Conservation (phyloP, 2,113 vertebrate species). For the Phyllopteryx taeniolatus region DNA sequence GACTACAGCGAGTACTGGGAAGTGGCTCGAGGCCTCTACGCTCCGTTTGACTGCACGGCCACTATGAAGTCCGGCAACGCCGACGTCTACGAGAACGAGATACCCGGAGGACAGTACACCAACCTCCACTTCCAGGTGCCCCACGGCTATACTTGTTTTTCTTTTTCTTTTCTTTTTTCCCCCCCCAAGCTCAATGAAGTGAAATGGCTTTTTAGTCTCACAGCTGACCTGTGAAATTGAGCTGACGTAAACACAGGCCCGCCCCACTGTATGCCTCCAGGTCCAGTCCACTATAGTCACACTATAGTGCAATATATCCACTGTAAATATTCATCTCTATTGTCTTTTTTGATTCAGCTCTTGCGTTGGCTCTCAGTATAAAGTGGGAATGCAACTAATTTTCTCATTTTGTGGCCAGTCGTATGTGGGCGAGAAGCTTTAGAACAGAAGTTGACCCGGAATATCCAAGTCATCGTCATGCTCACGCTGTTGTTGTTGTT, state of each 20-base stretch:
- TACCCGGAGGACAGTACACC: conserved; percentile 95
- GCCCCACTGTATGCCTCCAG: background rate
- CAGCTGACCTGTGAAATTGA: conserved; percentile 12
- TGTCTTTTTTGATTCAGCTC: too few relatives aligned
- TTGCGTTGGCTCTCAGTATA: too few relatives aligned
- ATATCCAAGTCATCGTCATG: background rate
- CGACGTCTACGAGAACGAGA: conserved; percentile 97
- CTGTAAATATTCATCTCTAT: too few relatives aligned
- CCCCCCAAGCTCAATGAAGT: conserved; percentile 1
- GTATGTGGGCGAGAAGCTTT: background rate
- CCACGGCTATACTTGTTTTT: background rate
- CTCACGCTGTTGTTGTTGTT: background rate
- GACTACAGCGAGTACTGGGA: conserved; percentile 99
- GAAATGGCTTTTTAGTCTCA: conserved; percentile 10
- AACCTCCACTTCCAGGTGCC: conserved; percentile 93
- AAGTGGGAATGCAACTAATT: background rate
- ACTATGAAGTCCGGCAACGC: conserved; percentile 98
- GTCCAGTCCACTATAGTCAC: background rate
- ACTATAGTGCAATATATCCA: too few relatives aligned
- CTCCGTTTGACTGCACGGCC: conserved; percentile 95
- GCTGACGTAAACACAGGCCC: conserved; percentile 1
- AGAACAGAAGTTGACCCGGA: conserved; percentile 14
- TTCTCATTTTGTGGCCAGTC: background rate
- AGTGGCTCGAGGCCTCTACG: conserved; percentile 85
- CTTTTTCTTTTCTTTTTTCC: background rate